Conservation (phyloP, 2,888 invertebrate genomes). For the Eupithecia inturbata region DNA sequence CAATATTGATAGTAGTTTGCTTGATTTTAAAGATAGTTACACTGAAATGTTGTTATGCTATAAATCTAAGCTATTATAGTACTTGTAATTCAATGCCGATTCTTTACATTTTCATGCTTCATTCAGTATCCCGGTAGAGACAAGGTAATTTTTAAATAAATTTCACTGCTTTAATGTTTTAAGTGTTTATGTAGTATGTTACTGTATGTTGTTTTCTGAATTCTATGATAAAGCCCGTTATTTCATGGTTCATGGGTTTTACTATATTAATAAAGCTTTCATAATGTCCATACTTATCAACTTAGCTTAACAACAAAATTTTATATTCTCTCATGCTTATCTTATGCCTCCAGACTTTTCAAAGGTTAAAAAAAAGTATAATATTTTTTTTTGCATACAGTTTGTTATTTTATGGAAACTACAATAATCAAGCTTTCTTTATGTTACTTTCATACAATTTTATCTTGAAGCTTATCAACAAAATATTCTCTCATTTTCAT, state of each 20-base stretch:
- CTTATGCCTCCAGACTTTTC: not conserved
- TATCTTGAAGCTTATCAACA: not conserved
- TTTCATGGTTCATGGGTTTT: too few species aligned
- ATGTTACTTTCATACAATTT: not conserved
- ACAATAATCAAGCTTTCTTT: not conserved
- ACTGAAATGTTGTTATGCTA: not conserved
- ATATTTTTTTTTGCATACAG: not conserved
- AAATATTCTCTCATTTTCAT: slow-evolving; percentile 6
- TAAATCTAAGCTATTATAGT: not conserved
- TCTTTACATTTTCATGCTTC: not conserved
- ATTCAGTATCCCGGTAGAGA: not conserved
- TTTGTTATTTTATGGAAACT: not conserved
- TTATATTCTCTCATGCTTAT: not conserved
- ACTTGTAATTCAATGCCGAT: not conserved
- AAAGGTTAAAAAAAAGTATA: slow-evolving; percentile 10
- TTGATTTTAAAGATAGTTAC: not conserved
- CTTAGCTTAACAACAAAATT: not conserved
- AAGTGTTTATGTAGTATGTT: not conserved
- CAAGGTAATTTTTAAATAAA: not conserved
- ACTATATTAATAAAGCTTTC: not conserved
- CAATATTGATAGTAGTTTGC: not conserved
- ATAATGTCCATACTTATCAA: not conserved
- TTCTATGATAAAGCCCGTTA: not conserved
- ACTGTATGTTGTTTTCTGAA: not conserved
- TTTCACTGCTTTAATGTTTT: not conserved